These are phyloP conservation scores for Willowsia nigromaculata DNA, from an alignment of 2,888 invertebrate genomes.

Conservation along the genomic window DNA sequence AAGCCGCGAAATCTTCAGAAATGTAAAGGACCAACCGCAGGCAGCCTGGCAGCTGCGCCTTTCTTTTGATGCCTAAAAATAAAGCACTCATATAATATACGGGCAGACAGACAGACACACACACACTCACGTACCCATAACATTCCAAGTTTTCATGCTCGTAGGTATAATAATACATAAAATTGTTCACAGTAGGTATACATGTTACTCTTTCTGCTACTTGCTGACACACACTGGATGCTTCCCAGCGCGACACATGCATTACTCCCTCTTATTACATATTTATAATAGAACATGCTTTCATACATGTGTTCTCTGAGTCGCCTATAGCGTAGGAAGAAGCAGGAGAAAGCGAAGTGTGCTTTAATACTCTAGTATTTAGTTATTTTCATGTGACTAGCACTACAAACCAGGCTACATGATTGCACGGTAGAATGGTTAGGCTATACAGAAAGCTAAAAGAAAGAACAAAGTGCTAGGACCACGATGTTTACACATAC, in stretches of 20 bases:
- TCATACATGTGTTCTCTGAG: slow-evolving; percentile 10
- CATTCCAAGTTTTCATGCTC: slow-evolving; percentile 5
- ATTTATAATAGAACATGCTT: slow-evolving; percentile 38
- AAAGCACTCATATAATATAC: not conserved
- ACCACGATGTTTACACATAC: slow-evolving; percentile 11
- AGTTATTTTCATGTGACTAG: not conserved
- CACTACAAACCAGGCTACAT: not conserved
- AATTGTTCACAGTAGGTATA: slow-evolving; percentile 24
- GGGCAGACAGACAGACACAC: not conserved
- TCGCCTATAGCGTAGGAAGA: not conserved
- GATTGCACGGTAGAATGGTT: not conserved
- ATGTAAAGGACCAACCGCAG: slow-evolving; percentile 72
- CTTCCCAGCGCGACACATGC: slow-evolving; percentile 24
- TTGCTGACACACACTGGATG: not conserved
- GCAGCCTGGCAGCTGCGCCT: slow-evolving; percentile 71
- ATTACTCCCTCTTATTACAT: slow-evolving; percentile 53
- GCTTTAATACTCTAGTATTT: not conserved
- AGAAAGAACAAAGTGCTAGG: not conserved
- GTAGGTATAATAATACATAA: not conserved
- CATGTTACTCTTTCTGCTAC: not conserved
- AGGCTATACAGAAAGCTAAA: not conserved
- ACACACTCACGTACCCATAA: slow-evolving; percentile 31
- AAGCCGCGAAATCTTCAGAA: slow-evolving; percentile 78
- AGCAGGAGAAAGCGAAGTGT: not conserved
- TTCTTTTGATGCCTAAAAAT: not conserved